Evolutionary conservation across 2,113 vertebrate genomes (phyloP), one percentile per base, ranked within the genome.

Genomic region (Abramis brama): DNA sequence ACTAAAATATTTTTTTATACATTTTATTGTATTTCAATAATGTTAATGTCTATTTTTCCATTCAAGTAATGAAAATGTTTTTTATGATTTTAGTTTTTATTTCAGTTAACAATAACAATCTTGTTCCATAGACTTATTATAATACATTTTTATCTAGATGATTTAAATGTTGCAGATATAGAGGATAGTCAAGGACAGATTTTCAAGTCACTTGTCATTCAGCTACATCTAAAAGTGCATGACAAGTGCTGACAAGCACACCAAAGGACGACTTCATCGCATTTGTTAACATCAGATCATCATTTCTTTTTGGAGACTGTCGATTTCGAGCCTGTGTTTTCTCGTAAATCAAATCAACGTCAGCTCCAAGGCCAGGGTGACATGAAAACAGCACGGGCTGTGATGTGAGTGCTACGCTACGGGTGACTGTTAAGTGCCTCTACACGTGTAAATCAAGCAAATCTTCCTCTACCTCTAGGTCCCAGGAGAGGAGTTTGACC

Each of bases 371-470:
- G 64, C 81, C 78, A 81, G 78, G 71, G 79, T 62, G 45, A 39
- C 81, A 81, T 64, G 55, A 80, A 85, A 62, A 86, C 70, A 33
- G 90, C 89, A 85, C 30, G 21, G 75, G 66, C 78, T 39, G 90
- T 88, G 91, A 90, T 89, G 90, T 87, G 87, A 91, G 91, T 25
- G 25, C 50, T 11, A 36, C 83, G 50, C 75, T 88, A 89, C 75
- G 86, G 89, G 79, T 88, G 91, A 91, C 94, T 89, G 90, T 91
- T 93, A 92, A 93, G 92, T 93, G 89, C 90, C 89, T 92, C 89
- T 90, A 90, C 85, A 87, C 91, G 91, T 90, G 92, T 93, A 94
- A 94, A 94, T 94, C 93, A 93, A 92, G 92, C 89, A 91, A 89
- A 93, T 93, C 91, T 93, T 87, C 91, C 90, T 89, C 91, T 83